Percentiles rank a stretch among this genome's conserved stretches.
Conservation (phyloP, 1,140 invertebrate species). For the Neodiprion virginianus region DNA sequence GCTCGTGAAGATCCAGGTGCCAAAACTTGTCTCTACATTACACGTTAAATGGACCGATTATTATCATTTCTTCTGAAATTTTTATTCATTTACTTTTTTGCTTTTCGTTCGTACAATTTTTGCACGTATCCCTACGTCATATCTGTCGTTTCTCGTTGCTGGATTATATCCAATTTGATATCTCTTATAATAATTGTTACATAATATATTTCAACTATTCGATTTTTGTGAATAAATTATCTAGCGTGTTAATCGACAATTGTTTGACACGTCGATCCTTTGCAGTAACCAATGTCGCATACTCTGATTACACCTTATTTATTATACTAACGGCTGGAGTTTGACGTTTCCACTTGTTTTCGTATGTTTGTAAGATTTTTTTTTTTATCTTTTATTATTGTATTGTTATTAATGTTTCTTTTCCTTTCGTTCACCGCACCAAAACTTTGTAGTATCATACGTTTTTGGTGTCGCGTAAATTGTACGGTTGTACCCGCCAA, state of each 20-base stretch:
- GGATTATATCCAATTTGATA: no score
- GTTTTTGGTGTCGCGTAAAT: neutral
- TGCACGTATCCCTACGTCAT: neutral
- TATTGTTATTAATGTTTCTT: conserved; percentile 25
- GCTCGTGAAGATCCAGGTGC: conserved; percentile 25
- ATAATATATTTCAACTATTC: neutral
- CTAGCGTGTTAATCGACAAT: neutral
- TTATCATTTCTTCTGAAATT: neutral
- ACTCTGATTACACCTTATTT: conserved; percentile 31
- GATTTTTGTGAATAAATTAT: neutral
- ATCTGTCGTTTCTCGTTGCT: neutral
- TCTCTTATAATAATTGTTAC: neutral
- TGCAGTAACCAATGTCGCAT: conserved; percentile 20
- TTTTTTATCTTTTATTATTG: conserved; percentile 32
- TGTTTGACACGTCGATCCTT: neutral
- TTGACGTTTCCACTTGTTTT: conserved; percentile 31
- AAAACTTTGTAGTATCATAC: neutral
- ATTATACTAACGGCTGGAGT: conserved; percentile 46
- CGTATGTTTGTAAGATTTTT: conserved; percentile 14
- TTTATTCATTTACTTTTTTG: neutral
- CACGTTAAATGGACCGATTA: neutral
- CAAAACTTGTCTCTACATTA: neutral
- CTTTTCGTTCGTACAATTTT: neutral
- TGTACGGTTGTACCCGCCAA: no score
- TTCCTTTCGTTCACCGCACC: neutral